These are phyloP conservation scores for Caranx melampygus DNA, from an alignment of 2,113 vertebrate species.

Conservation along the genomic window DNA sequence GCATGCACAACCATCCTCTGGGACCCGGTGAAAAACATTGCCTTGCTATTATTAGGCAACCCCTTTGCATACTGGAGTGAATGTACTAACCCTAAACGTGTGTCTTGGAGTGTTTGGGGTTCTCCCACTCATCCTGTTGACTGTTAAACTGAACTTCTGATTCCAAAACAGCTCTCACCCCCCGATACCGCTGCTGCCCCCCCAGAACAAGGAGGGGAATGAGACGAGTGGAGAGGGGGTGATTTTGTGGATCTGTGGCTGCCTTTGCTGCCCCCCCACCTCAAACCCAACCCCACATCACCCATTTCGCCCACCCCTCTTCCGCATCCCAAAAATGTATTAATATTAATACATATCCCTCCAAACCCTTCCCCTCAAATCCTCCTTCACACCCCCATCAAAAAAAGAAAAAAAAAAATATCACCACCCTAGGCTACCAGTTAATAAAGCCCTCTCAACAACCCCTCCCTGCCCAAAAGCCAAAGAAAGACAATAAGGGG, in stretches of 20 bases:
- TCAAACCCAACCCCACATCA: neutral
- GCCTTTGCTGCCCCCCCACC: slow-evolving; percentile 29
- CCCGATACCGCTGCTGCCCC: neutral
- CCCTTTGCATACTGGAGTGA: slow-evolving; percentile 70
- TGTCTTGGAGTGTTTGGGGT: slow-evolving; percentile 44
- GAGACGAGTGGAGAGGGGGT: slow-evolving; percentile 14
- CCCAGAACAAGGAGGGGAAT: neutral
- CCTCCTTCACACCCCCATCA: slow-evolving; percentile 7
- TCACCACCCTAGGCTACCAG: slow-evolving; percentile 82
- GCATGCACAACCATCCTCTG: slow-evolving; percentile 33
- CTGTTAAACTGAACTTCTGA: slow-evolving; percentile 74
- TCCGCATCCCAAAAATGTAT: slow-evolving; percentile 73
- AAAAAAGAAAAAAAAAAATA: slow-evolving; percentile 50
- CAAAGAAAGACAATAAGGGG: slow-evolving; percentile 71
- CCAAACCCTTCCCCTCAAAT: slow-evolving; percentile 35
- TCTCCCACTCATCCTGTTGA: slow-evolving; percentile 64
- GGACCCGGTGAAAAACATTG: slow-evolving; percentile 73
- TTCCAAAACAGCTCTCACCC: slow-evolving; percentile 36
- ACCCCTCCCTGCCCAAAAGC: slow-evolving; percentile 65
- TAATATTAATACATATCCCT: slow-evolving; percentile 80
- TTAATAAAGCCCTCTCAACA: slow-evolving; percentile 85
- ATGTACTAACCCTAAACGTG: slow-evolving; percentile 44
- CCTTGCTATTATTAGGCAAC: slow-evolving; percentile 75
- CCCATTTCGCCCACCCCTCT: neutral
- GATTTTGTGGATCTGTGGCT: slow-evolving; percentile 75